These are phyloP conservation scores for Tenthredo scrophulariae DNA, from an alignment of 2,888 invertebrate species.

Conservation along the genomic window DNA sequence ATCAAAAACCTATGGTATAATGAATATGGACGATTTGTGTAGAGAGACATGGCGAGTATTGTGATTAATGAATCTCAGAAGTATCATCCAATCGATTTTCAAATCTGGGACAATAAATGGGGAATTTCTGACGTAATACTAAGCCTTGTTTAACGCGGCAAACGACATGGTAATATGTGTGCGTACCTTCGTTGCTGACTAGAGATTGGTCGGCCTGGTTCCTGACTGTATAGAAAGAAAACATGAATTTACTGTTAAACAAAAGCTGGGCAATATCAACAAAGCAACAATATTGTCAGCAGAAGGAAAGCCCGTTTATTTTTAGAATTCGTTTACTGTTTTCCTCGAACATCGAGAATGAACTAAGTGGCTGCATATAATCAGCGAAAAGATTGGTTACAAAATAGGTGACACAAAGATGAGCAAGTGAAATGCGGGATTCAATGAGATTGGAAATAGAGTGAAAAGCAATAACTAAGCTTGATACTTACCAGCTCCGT, in stretches of 20 bases:
- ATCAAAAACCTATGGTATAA: neutral
- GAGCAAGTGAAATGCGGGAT: neutral
- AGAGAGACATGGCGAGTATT: neutral
- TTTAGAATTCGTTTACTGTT: neutral
- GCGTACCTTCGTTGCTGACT: slow-evolving; percentile 83
- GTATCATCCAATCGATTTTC: neutral
- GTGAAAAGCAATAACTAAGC: neutral
- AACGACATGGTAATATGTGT: slow-evolving; percentile 54
- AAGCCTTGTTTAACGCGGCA: neutral
- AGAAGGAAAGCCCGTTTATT: neutral
- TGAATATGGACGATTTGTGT: neutral
- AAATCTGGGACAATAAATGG: neutral
- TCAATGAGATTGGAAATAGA: neutral
- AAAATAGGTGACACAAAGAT: neutral
- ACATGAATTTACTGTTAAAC: slow-evolving; percentile 51
- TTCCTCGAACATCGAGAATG: neutral
- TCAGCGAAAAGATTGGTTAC: neutral
- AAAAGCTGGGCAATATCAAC: neutral
- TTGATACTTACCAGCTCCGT: slow-evolving; percentile 82
- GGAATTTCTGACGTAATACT: neutral
- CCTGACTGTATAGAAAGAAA: slow-evolving; percentile 78
- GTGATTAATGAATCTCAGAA: neutral
- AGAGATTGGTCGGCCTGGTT: slow-evolving; percentile 80
- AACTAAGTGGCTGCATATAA: neutral
- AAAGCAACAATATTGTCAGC: neutral